These are phyloP conservation scores for Pogonus chalceus DNA, from an alignment of 1,140 invertebrate genomes.

Conservation along the genomic window DNA sequence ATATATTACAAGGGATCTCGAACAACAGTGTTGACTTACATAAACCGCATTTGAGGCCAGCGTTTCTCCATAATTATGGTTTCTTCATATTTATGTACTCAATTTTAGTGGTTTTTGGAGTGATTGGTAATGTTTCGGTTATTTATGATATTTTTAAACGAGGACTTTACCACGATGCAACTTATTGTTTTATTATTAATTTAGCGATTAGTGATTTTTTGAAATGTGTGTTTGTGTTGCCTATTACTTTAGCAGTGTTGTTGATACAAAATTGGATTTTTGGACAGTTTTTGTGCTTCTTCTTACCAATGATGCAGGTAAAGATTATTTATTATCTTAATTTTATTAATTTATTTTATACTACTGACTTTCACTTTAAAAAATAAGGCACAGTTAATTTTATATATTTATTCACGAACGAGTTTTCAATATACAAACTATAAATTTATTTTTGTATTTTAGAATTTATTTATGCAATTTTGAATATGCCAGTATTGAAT, in stretches of 20 bases:
- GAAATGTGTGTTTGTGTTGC: conserved; percentile 51
- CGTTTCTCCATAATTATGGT: conserved; percentile 43
- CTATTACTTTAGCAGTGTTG: conserved; percentile 50
- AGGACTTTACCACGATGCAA: conserved; percentile 45
- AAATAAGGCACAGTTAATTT: too few relatives aligned
- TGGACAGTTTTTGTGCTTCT: conserved; percentile 57
- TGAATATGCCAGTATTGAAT: too few relatives aligned
- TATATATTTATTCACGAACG: too few relatives aligned
- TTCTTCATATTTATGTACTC: conserved; percentile 51
- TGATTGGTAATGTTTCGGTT: conserved; percentile 44
- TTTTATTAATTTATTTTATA: too few relatives aligned
- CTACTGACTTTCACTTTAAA: too few relatives aligned
- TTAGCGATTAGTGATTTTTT: conserved; percentile 51
- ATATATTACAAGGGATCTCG: neutral
- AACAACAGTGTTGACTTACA: neutral
- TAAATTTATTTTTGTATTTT: too few relatives aligned
- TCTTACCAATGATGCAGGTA: conserved; percentile 58
- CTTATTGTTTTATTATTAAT: conserved; percentile 52
- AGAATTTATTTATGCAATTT: too few relatives aligned
- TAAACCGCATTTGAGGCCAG: conserved; percentile 16
- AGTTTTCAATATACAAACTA: too few relatives aligned
- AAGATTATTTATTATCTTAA: too few relatives aligned
- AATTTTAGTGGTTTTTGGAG: conserved; percentile 41
- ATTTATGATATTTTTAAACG: conserved; percentile 43
- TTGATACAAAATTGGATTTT: conserved; percentile 60